A percentile compares a stretch with the other conserved stretches of the same genome.
These are phyloP conservation scores for Penelope pileata DNA, from an alignment of 2,113 vertebrate species.

Conservation along the genomic window DNA sequence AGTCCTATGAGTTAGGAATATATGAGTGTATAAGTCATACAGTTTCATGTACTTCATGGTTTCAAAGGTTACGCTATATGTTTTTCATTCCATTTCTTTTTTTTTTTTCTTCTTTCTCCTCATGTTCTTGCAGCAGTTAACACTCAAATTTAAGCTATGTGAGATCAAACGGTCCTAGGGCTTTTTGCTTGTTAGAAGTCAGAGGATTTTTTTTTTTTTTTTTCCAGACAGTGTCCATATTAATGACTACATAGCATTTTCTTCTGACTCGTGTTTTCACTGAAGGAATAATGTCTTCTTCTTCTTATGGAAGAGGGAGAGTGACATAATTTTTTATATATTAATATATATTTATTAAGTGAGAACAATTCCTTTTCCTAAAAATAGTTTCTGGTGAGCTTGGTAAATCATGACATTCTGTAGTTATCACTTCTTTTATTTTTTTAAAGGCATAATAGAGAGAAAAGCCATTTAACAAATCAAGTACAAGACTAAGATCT, in stretches of 20 bases:
- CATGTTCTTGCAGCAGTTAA: not conserved
- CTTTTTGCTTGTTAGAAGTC: not conserved
- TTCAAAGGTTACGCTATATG: rapidly evolving
- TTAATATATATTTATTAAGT: not conserved
- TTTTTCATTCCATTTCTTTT: not conserved
- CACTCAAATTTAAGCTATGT: not conserved
- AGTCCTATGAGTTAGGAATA: rapidly evolving
- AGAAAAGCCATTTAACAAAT: constrained; percentile 54
- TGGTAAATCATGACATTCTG: not conserved
- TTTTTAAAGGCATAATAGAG: not conserved
- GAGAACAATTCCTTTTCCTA: not conserved
- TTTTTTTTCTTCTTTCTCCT: not conserved
- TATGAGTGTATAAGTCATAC: not conserved
- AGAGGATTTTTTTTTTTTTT: rapidly evolving
- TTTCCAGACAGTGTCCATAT: not conserved
- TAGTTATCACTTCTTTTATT: not conserved
- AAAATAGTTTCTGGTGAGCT: not conserved
- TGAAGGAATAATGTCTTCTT: not conserved
- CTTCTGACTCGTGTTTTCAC: constrained; percentile 9
- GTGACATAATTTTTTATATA: not conserved
- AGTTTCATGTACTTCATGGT: not conserved
- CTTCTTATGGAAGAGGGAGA: not conserved
- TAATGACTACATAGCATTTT: not conserved
- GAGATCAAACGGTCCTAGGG: not conserved
- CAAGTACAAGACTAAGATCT: constrained; percentile 33